Evolutionary conservation across 2,797 vertebrate species (phyloP).

Genomic region (Okamejei kenojei): DNA sequence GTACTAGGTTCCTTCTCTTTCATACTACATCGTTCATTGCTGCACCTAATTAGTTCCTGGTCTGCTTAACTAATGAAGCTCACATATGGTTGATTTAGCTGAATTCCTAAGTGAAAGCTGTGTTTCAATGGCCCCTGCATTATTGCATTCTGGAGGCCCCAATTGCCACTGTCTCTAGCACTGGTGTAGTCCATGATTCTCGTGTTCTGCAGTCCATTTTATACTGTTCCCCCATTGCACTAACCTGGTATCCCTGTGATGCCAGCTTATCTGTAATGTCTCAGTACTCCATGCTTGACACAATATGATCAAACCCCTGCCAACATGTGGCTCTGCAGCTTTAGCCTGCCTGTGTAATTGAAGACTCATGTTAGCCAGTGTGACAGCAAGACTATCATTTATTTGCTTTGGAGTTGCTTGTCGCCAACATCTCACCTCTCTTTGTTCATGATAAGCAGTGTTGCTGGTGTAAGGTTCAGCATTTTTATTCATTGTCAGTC

Average conservation of each 20-base stretch:
- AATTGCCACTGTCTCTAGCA: background rate
- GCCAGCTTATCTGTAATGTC: no score
- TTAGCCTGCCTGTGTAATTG: background rate
- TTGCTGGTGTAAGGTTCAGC: no score
- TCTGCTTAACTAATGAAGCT: no score
- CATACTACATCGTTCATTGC: no score
- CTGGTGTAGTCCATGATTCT: background rate
- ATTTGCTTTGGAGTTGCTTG: no score
- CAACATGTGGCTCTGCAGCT: background rate
- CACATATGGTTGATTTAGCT: no score
- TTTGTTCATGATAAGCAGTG: background rate
- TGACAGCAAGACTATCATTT: no score
- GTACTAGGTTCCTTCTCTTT: no score
- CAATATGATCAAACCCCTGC: no score
- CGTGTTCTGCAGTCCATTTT: background rate
- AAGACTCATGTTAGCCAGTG: background rate
- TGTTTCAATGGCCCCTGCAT: background rate
- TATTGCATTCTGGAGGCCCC: background rate
- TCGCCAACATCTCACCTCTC: background rate
- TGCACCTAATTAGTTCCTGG: no score
- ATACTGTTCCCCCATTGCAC: background rate
- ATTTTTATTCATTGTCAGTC: background rate
- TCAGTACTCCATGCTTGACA: no score
- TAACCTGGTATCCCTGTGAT: background rate
- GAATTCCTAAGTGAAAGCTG: no score